These are phyloP conservation scores for Zapornia atra DNA, from an alignment of 2,113 vertebrate species.

Conservation along the genomic window DNA sequence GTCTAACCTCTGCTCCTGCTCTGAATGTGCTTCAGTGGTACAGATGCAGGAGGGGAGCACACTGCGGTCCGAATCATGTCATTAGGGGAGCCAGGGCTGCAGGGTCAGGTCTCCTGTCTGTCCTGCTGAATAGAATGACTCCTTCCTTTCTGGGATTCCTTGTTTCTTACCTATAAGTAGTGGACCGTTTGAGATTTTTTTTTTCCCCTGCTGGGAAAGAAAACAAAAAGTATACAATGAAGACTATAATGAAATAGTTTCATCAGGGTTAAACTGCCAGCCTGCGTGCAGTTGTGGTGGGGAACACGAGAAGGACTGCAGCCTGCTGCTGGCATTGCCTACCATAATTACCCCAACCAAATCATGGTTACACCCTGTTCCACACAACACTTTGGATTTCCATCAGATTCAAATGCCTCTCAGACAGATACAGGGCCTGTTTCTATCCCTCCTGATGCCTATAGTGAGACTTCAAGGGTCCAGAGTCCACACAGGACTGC, in stretches of 20 bases:
- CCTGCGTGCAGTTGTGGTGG: not conserved
- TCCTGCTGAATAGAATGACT: not conserved
- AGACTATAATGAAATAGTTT: not conserved
- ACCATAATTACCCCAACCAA: constrained; percentile 56
- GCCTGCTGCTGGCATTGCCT: constrained; percentile 22
- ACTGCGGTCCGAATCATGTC: not conserved
- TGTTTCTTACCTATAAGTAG: not conserved
- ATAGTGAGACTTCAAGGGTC: not conserved
- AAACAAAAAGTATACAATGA: not conserved
- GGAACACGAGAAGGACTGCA: constrained; percentile 32
- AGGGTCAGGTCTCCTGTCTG: not conserved
- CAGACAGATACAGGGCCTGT: not conserved
- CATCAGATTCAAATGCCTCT: not conserved
- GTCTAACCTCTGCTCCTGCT: not conserved
- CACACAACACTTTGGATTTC: not conserved
- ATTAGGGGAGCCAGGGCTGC: not conserved
- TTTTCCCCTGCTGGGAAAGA: not conserved
- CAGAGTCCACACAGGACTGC: not conserved
- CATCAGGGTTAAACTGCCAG: constrained; percentile 1
- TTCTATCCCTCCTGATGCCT: not conserved
- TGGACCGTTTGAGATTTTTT: not conserved
- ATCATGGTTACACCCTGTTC: constrained; percentile 47
- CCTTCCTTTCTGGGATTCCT: not conserved
- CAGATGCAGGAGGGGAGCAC: not conserved
- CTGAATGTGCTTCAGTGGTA: not conserved